phyloP scores from a whole-genome alignment of 2,113 vertebrate genomes.

The Hylia prasina region DNA sequence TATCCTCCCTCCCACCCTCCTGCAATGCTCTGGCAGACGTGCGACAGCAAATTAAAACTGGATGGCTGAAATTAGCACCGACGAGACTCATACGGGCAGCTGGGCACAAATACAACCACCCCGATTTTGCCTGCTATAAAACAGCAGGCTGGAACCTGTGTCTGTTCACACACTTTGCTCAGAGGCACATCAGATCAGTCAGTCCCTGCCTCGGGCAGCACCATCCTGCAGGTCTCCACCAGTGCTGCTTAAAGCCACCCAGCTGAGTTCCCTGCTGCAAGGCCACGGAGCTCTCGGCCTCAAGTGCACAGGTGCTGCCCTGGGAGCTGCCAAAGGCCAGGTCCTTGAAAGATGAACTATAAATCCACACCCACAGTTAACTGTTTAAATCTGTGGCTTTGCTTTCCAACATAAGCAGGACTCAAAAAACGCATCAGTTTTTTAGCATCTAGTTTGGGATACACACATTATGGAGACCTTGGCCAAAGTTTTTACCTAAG shows the following conservation, averaged over 20 bases:
- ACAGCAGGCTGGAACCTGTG: neutral
- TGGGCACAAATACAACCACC: neutral
- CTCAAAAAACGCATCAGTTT: neutral
- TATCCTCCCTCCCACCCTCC: conserved; percentile 4
- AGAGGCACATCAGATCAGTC: neutral
- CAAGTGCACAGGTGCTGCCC: neutral
- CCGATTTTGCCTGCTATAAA: neutral
- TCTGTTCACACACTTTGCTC: neutral
- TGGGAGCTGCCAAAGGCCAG: neutral
- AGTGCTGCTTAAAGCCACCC: neutral
- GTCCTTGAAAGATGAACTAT: neutral
- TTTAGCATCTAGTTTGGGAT: neutral
- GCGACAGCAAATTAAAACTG: neutral
- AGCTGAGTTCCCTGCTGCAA: rapidly evolving
- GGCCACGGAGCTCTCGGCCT: rapidly evolving
- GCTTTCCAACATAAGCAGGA: neutral
- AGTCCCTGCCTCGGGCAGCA: neutral
- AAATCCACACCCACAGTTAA: neutral
- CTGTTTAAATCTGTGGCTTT: neutral
- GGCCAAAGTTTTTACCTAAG: neutral
- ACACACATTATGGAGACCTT: neutral
- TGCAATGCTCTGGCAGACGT: neutral
- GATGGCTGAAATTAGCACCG: neutral
- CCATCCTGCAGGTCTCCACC: neutral
- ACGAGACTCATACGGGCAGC: neutral